Evolutionary conservation across 2,797 vertebrate species (phyloP), one percentile per base, ranked within the genome.

Genomic region (Coendou prehensilis): DNA sequence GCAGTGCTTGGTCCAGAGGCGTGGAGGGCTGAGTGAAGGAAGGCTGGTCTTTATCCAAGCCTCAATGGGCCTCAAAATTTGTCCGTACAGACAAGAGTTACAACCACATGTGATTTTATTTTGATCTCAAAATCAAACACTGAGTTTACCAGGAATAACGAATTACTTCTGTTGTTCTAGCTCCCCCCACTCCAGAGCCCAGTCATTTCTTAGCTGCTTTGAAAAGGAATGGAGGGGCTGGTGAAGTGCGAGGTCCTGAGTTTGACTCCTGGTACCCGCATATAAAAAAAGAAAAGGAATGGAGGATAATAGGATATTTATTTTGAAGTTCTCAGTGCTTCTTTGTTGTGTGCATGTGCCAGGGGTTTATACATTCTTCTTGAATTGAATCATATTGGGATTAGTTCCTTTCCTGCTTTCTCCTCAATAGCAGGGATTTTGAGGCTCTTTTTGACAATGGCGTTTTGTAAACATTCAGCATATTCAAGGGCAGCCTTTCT

Each of bases 391-490:
- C 28, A n/a, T 69, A 41, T 57, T 87, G 20, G n/a, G 2, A 92
- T 17, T 26, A 52, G 63, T 89, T 90, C 59, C 23, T 57, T 87
- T 76, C 41, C 86, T 73, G 37, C 37, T 81, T 71, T 45, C 47
- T 80, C 33, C 23, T 90, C 23, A 37, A 52, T 15, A 87, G 69
- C 69, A 92, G 64, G 82, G 73, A 28, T 87, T 54, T 76, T 54
- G 52, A 93, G 37, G 69, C 20, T 92, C 37, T 7, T 69, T 92
- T 80, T 37, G 64, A 23, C 30, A 52, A 14, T 30, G 1, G 14
- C 9, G 30, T 69, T 94, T 80, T 90, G n/a, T 69, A 87, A 75
- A 57, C 61, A 69, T 75, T 93, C 50, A 75, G 45, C 61, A 81
- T 63, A n/a, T n/a, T 90, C 45, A 80, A 80, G 30, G 63, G 79